Evolutionary conservation across 2,888 invertebrate species (phyloP), one percentile per base, ranked within the genome.

Genomic region (Allophyes oxyacanthae): DNA sequence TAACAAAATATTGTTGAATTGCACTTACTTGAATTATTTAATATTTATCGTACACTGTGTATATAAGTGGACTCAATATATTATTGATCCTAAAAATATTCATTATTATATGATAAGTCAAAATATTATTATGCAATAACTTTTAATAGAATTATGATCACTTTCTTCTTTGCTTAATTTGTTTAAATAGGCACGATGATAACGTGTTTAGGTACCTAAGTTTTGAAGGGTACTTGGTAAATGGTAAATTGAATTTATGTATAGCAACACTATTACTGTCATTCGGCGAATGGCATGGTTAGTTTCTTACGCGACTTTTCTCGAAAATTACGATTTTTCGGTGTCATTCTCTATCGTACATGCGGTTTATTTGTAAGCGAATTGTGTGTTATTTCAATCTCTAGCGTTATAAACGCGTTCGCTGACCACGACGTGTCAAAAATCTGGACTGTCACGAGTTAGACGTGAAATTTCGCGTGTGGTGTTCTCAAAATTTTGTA

Each of bases 271-370:
- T 41, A 2, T 7, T 74, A 71, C 65, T 80, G 81, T 81, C 84
- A 83, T 62, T 75, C 50, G 4, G 14, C 30, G 48, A 58, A 62
- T 72, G 62, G 72, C 71, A 72, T 75, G 72, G 64, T 72, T 59
- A 53, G 54, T 64, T 60, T 64, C 43, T 40, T 64, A 62, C 51
- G 71, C 79, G 88, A 88, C 71, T 79, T 82, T 88, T 88, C 87
- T 88, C 84, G 88, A 88, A 87, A 77, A 75, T 69, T 72, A 62
- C 44, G 64, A 66, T 45, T 73, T 64, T 76, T 68, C 46, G 33
- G 36, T 67, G 26, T 45, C 58, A 60, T 59, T 61, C 56, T 58
- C 51, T 28, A 58, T 43, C 44, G 61, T 60, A 44, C 57, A 69
- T 66, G 66, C 68, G 63, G 70, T 76, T 68, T 58, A 58, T 51